A percentile compares a stretch with the other conserved stretches of the same genome.
Evolutionary conservation across 2,797 vertebrate genomes (phyloP).

Genomic region (Microctenopoma stevenorrisi): DNA sequence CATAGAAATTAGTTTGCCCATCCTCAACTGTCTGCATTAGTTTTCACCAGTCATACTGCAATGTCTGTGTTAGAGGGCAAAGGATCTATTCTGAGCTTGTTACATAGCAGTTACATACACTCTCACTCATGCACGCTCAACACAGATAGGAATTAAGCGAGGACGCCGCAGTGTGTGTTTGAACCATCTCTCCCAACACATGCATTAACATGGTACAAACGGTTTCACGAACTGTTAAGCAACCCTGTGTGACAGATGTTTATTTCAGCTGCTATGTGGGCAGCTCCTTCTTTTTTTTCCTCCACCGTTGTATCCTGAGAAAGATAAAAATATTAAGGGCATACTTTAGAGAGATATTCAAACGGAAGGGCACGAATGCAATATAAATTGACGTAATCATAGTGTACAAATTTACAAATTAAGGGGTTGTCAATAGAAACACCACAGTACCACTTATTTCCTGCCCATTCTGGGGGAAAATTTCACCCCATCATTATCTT

Average conservation of each 20-base stretch:
- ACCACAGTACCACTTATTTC: not conserved
- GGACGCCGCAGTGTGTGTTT: conserved; percentile 29
- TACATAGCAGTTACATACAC: conserved; percentile 8
- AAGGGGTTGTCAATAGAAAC: not conserved
- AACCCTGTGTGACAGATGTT: conserved; percentile 57
- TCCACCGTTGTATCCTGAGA: conserved; percentile 3
- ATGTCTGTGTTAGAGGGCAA: conserved; percentile 32
- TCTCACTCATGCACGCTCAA: conserved; percentile 31
- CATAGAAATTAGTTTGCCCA: conserved; percentile 16
- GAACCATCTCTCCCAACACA: conserved; percentile 25
- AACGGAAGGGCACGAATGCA: not conserved
- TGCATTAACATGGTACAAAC: conserved; percentile 36
- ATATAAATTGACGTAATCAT: not conserved
- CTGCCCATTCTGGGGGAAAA: not conserved
- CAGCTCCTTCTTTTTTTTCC: conserved; percentile 4
- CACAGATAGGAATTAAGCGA: conserved; percentile 47
- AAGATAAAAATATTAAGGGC: conserved; percentile 16
- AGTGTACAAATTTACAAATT: not conserved
- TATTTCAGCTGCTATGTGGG: conserved; percentile 38
- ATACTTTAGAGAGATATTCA: not conserved
- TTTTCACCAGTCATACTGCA: conserved; percentile 13
- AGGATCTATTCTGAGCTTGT: conserved; percentile 45
- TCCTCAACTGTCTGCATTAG: conserved; percentile 13
- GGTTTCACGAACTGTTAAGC: conserved; percentile 47
- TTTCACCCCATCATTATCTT: not conserved